These are phyloP conservation scores for Accipiter virgatus DNA, from an alignment of 2,113 vertebrate species.

Conservation along the genomic window DNA sequence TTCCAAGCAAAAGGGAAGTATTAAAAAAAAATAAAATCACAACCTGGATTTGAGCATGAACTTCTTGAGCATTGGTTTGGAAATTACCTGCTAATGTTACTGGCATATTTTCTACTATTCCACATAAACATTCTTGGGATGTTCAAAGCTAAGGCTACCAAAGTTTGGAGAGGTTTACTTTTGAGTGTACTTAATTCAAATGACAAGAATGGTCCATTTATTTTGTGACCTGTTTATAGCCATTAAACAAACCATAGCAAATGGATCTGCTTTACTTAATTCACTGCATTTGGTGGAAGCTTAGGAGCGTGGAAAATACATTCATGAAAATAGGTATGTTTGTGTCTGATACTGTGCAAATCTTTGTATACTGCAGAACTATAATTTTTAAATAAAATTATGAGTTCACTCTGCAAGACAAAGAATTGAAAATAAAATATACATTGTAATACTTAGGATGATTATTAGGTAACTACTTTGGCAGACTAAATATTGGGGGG, in stretches of 20 bases:
- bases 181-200: neutral
- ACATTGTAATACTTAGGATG: neutral
- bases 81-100: neutral
- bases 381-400: neutral
- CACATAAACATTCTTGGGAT: neutral
- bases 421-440: neutral
- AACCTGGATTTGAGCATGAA: neutral
- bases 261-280: slow-evolving; percentile 14
- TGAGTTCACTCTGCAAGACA: neutral
- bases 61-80: neutral
- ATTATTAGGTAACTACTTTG: neutral
- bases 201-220: neutral
- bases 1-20: neutral
- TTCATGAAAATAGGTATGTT: neutral
- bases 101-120: neutral
- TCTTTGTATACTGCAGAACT: neutral
- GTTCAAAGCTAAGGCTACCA: neutral
- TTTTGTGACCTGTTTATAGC: slow-evolving; percentile 35
- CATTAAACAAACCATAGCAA: neutral
- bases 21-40: neutral
- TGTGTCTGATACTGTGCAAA: neutral
- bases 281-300: neutral
- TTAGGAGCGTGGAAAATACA: neutral
- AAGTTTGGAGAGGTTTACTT: slow-evolving; percentile 22
- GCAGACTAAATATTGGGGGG: neutral